phyloP scores from a whole-genome alignment of 2,113 vertebrate species.

The Otus sunia region DNA sequence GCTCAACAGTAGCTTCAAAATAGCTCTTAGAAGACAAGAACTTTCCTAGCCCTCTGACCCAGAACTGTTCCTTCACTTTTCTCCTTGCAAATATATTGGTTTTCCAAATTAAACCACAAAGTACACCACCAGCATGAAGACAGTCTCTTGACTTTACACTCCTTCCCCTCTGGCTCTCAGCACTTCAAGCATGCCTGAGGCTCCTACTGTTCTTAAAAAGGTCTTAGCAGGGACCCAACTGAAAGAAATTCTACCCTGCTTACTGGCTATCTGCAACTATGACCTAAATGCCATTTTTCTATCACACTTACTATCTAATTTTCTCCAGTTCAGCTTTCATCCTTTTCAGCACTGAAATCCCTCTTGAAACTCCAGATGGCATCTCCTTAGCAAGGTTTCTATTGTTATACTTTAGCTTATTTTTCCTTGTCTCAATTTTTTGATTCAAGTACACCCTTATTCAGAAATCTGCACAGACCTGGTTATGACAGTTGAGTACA shows the following conservation, averaged over 20 bases:
- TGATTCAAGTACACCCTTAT: not conserved
- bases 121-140: not conserved
- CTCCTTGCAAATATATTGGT: not conserved
- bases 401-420: not conserved
- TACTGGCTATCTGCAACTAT: not conserved
- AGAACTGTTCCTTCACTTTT: not conserved
- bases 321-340: not conserved
- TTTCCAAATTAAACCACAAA: not conserved
- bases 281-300: not conserved
- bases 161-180: not conserved
- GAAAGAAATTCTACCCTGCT: not conserved
- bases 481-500: not conserved
- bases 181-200: not conserved
- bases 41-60: not conserved
- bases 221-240: not conserved
- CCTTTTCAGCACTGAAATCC: not conserved
- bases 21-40: not conserved
- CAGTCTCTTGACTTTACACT: not conserved
- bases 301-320: not conserved
- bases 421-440: not conserved
- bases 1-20: not conserved
- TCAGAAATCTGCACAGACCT: not conserved
- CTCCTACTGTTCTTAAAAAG: not conserved
- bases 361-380: not conserved
- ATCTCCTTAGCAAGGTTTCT: not conserved